Percentiles rank a stretch among this genome's conserved stretches.
phyloP scores from a whole-genome alignment of 2,113 vertebrate genomes.

The Sus scrofa region T2T-Sscrofa CM000818.6:104375501-104376000 shows the following conservation, averaged over 20 bases:
- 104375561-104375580: neutral
- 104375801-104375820: neutral
- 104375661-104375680: neutral
- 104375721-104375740: neutral
- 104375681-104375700: neutral
- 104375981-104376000: neutral
- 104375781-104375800: neutral
- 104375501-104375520: conserved; percentile 28
- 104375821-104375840: neutral
- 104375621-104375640: neutral
- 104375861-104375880: neutral
- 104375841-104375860: neutral
- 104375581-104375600: neutral
- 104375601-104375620: neutral
- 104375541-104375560: neutral
- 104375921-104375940: conserved; percentile 32
- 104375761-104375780: neutral
- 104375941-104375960: neutral
- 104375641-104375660: neutral
- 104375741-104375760: neutral
- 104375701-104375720: neutral
- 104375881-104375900: neutral
- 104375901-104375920: neutral
- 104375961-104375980: neutral
- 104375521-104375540: neutral